Percentiles rank a stretch among this genome's conserved stretches.
These are phyloP conservation scores for Tetramorium parvispinum DNA, from an alignment of 1,140 invertebrate genomes.

Conservation along the genomic window DNA sequence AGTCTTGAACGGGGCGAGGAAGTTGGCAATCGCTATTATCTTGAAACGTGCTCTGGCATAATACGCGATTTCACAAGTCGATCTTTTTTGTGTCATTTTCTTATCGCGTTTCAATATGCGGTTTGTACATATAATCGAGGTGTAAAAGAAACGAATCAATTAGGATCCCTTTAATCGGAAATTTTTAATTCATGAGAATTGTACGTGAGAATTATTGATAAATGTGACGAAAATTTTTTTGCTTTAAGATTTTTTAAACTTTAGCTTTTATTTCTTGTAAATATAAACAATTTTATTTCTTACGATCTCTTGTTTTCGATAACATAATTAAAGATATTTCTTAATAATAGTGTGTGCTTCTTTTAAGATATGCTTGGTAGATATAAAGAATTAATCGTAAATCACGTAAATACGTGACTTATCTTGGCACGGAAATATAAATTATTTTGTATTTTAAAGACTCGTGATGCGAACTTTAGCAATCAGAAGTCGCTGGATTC, in stretches of 20 bases:
- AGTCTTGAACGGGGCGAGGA: conserved; percentile 45
- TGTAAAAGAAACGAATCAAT: not conserved
- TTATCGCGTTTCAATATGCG: not conserved
- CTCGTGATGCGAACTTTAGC: not conserved
- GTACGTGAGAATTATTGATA: not conserved
- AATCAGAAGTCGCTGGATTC: not conserved
- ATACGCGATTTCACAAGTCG: not conserved
- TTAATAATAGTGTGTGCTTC: not conserved
- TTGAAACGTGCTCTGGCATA: conserved; percentile 34
- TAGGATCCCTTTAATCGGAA: not conserved
- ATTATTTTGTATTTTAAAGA: not conserved
- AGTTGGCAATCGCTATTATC: conserved; percentile 42
- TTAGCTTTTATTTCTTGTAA: not conserved
- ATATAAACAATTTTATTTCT: not conserved
- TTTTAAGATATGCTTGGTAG: not conserved
- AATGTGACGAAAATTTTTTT: not conserved
- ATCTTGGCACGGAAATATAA: not conserved
- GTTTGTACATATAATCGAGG: not conserved
- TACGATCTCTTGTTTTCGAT: not conserved
- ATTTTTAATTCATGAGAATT: not conserved
- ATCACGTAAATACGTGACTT: not conserved
- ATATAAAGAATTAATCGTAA: not conserved
- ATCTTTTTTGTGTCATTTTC: conserved; percentile 3
- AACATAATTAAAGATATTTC: not conserved
- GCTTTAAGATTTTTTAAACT: no score